phyloP scores from a whole-genome alignment of 1,140 invertebrate species.

The Gyrodactylus bullatarudis region DNA sequence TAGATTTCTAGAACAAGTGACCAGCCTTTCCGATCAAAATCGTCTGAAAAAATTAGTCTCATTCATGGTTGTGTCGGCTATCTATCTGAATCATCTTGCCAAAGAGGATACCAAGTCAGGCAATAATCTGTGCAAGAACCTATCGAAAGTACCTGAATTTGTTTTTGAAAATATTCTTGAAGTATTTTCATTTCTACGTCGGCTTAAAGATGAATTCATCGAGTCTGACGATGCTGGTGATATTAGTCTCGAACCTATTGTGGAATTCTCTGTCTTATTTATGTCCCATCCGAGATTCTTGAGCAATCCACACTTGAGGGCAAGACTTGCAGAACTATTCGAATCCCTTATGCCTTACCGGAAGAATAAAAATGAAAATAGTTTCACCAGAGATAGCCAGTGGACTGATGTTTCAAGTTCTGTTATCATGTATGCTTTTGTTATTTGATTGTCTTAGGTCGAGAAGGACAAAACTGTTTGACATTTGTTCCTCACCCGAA shows the following conservation, averaged over 20 bases:
- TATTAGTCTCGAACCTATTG: slow-evolving; percentile 26
- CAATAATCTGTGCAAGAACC: slow-evolving; percentile 3
- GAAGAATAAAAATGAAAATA: neutral
- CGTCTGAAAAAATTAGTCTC: slow-evolving; percentile 31
- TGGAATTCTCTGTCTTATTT: slow-evolving; percentile 31
- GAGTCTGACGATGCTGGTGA: slow-evolving; percentile 9
- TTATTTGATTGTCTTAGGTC: too few relatives aligned
- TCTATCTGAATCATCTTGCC: slow-evolving; percentile 47
- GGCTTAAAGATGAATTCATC: slow-evolving; percentile 23
- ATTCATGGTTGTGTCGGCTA: slow-evolving; percentile 41
- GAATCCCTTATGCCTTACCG: slow-evolving; percentile 27
- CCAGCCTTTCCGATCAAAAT: slow-evolving; percentile 35
- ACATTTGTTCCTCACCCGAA: neutral
- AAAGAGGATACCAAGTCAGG: slow-evolving; percentile 12
- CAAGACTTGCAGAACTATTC: slow-evolving; percentile 48
- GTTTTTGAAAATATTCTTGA: slow-evolving; percentile 51
- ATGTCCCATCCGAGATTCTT: slow-evolving; percentile 40
- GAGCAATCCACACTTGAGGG: slow-evolving; percentile 64
- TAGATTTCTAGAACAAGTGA: slow-evolving; percentile 21
- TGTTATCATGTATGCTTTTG: neutral
- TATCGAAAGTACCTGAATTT: slow-evolving; percentile 36
- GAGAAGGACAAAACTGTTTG: neutral
- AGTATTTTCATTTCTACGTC: slow-evolving; percentile 35
- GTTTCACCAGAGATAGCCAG: neutral
- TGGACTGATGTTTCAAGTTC: neutral